Evolutionary conservation across 2,888 invertebrate genomes (phyloP).

Genomic region (Unio pictorum): DNA sequence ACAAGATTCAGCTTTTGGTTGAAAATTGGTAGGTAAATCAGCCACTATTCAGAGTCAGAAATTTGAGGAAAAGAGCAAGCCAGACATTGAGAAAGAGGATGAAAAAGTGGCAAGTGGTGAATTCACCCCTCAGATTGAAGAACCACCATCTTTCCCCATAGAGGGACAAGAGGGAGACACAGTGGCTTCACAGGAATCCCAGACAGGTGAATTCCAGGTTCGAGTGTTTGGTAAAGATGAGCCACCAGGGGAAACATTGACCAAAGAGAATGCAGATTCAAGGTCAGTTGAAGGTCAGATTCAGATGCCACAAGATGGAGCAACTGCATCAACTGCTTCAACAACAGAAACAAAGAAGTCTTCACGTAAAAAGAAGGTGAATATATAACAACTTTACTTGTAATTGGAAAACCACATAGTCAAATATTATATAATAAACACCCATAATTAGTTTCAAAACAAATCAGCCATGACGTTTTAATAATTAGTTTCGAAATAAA

Average conservation of each 20-base stretch:
- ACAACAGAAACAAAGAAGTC: constrained; percentile 1
- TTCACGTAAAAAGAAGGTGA: constrained; percentile 2
- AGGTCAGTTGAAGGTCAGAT: background rate
- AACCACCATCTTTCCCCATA: background rate
- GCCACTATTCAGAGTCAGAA: too few relatives aligned
- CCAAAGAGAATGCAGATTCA: background rate
- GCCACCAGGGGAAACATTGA: constrained; percentile 3
- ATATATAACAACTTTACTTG: too few relatives aligned
- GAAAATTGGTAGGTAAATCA: too few relatives aligned
- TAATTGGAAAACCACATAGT: too few relatives aligned
- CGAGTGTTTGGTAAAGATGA: constrained; percentile 43
- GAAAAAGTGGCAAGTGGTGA: background rate
- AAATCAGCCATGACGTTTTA: too few relatives aligned
- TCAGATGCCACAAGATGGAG: background rate
- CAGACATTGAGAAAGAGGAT: too few relatives aligned
- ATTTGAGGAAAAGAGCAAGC: too few relatives aligned
- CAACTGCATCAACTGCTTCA: background rate
- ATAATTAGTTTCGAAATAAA: too few relatives aligned
- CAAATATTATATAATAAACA: too few relatives aligned
- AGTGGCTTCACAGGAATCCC: constrained; percentile 16
- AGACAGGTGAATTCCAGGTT: constrained; percentile 31
- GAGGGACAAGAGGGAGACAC: constrained; percentile 12
- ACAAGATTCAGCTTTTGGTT: too few relatives aligned
- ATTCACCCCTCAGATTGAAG: background rate
- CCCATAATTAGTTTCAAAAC: too few relatives aligned